These are phyloP conservation scores for Lochmaea crataegi DNA, from an alignment of 2,888 invertebrate genomes.

Conservation along the genomic window DNA sequence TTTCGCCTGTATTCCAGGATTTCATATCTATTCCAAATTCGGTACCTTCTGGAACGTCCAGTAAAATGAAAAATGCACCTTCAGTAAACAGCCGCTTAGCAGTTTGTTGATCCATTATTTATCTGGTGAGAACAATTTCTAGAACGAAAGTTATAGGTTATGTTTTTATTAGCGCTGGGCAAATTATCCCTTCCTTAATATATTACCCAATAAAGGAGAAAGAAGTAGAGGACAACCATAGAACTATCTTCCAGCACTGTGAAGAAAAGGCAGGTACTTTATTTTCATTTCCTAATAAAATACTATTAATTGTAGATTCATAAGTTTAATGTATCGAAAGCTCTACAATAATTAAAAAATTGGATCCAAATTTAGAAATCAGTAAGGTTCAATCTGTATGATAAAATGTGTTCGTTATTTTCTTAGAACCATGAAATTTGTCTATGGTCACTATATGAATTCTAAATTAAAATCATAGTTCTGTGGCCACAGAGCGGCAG, in stretches of 20 bases:
- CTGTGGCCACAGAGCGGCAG: not conserved
- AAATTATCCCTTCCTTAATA: too few species aligned
- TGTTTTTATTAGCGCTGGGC: not conserved
- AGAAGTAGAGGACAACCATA: not conserved
- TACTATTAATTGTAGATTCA: too few species aligned
- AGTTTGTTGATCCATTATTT: constrained; percentile 76
- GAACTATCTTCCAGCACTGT: not conserved
- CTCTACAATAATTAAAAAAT: too few species aligned
- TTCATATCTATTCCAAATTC: constrained; percentile 97
- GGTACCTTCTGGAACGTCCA: constrained; percentile 89
- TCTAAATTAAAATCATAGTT: too few species aligned
- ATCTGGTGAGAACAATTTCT: not conserved
- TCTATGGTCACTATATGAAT: too few species aligned
- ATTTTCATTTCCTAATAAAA: too few species aligned
- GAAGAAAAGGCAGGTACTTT: too few species aligned
- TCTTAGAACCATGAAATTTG: too few species aligned
- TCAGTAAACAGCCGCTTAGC: constrained; percentile 82
- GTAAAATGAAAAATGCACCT: constrained; percentile 85
- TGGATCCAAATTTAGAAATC: too few species aligned
- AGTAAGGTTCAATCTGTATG: too few species aligned
- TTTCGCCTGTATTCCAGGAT: constrained; percentile 89
- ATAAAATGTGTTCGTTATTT: too few species aligned
- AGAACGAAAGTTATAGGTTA: not conserved
- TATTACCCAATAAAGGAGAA: not conserved
- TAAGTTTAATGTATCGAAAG: too few species aligned